Evolutionary conservation across 2,888 invertebrate genomes (phyloP), one percentile per base, ranked within the genome.

Genomic region (Epinotia demarniana): DNA sequence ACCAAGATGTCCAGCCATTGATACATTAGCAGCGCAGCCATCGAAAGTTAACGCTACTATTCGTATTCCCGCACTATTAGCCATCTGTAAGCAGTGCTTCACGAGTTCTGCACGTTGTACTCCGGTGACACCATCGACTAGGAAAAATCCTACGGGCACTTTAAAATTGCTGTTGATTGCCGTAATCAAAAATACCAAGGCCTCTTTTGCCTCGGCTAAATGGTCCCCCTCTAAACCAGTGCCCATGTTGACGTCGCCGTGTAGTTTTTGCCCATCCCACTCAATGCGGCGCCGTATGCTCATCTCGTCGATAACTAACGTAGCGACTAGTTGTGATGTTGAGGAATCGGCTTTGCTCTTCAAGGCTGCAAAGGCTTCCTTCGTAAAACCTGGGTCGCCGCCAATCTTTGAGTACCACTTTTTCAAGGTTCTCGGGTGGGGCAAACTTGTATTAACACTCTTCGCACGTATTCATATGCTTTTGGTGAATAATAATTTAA

Each of bases 401-500:
- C 27, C 27, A 27, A 27, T 27, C 4, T 27, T 27, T 4, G 27
- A 27, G 27, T 27, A 27, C 27, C 27, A 27, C 13, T 49, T 49
- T 49, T 49, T 9, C 6, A 49, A 49, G 13, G 49, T 49, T 6
- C 49, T 49, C 1, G 12, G 49, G 6, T 49, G 49, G 49, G 49
- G 49, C 6, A 49, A 49, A 49, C 49, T 49, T 13, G 49, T 49
- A 8, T 49, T 49, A 49, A 49, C 6, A 49, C 49, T 49, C 49
- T 49, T 49, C 49, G 49, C 13, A 49, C 49, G 49, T 49, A 49
- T 49, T 49, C 49, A 8, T 49, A 49, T 49, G 49, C 49, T 49
- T 49, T 49, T n/a, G 83, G 81, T 0, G 84, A 85, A 68, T 85
- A 85, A 73, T 83, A 87, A 68, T 86, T 81, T 4, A 49, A 49